Percentiles rank a stretch among this genome's conserved stretches.
phyloP scores from a whole-genome alignment of 2,888 invertebrate genomes.

The Pristionchus maxplancki region DNA sequence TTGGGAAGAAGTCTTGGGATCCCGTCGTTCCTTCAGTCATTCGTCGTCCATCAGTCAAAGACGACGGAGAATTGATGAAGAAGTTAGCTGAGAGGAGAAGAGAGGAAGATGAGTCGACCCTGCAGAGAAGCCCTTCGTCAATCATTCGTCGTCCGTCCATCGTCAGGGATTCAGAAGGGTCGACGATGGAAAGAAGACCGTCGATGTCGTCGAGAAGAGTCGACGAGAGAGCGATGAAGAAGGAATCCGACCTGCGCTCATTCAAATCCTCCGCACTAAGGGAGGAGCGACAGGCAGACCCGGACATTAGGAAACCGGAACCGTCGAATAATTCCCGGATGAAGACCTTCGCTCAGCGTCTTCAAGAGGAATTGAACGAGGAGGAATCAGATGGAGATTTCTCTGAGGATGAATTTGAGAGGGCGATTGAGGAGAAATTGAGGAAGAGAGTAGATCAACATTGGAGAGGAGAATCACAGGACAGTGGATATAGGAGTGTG shows the following conservation, averaged over 20 bases:
- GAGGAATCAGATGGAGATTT: conserved; percentile 46
- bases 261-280: not conserved
- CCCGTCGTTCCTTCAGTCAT: not conserved
- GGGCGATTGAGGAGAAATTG: not conserved
- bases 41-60: not conserved
- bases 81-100: not conserved
- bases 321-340: not conserved
- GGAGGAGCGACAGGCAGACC: not conserved
- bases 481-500: conserved; percentile 39
- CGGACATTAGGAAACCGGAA: not conserved
- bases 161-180: not conserved
- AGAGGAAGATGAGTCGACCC: not conserved
- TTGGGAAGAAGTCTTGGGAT: not conserved
- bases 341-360: conserved; percentile 17
- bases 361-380: conserved; percentile 42
- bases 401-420: conserved; percentile 52
- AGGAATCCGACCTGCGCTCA: not conserved
- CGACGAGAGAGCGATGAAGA: conserved; percentile 26
- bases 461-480: not conserved
- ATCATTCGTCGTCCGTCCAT: not conserved
- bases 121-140: not conserved
- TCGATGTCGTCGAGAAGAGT: conserved; percentile 7
- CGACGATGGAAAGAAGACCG: not conserved
- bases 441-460: not conserved
- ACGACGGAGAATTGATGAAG: not conserved